Conservation (phyloP, 2,113 vertebrate species). For the Electrona antarctica region DNA sequence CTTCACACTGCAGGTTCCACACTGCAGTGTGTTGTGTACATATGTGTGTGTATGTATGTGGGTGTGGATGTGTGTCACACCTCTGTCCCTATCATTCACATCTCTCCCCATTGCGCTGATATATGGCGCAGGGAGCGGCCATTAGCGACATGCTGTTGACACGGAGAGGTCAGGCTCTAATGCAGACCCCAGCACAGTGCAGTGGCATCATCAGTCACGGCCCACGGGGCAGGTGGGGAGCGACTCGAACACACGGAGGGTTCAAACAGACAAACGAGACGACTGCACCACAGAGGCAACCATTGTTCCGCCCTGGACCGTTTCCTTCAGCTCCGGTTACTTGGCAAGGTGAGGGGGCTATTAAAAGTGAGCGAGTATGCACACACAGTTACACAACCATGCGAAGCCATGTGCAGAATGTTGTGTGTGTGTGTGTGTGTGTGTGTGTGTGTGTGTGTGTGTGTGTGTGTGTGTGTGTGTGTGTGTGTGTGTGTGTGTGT, state of each 20-base stretch:
- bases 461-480: no score
- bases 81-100: conserved; percentile 31
- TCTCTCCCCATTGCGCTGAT: conserved; percentile 42
- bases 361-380: conserved; percentile 48
- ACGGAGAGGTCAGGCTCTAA: conserved; percentile 65
- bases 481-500: no score
- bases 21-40: neutral
- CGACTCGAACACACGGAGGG: conserved; percentile 53
- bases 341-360: conserved; percentile 37
- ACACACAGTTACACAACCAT: neutral
- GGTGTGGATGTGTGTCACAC: neutral
- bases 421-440: no score
- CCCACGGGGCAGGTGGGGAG: conserved; percentile 50
- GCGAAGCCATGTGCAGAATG: no score
- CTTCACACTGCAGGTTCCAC: conserved; percentile 22
- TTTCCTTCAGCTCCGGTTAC: conserved; percentile 47
- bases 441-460: no score
- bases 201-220: conserved; percentile 61
- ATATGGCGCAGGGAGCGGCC: conserved; percentile 48
- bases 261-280: conserved; percentile 73
- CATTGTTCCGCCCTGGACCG: conserved; percentile 67
- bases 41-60: neutral
- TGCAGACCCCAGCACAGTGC: conserved; percentile 48
- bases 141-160: conserved; percentile 60
- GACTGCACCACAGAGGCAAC: conserved; percentile 38